A percentile compares a stretch with the other conserved stretches of the same genome.
phyloP scores from a whole-genome alignment of 2,888 invertebrate genomes.

The Operophtera brumata region DNA sequence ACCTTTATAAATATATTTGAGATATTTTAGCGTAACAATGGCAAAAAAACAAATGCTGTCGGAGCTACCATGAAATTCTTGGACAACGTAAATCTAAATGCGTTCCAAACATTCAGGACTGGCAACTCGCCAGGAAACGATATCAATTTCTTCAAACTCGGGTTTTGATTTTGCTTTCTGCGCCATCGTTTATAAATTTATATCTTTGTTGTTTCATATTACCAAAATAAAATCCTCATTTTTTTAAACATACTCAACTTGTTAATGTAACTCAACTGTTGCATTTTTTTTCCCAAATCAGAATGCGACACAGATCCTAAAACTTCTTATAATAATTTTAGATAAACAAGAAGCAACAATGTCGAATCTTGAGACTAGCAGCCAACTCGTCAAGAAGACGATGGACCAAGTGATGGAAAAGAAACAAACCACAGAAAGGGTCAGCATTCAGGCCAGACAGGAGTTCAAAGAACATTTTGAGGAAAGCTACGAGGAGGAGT shows the following conservation, averaged over 20 bases:
- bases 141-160: conserved; percentile 68
- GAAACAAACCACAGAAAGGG: conserved; percentile 64
- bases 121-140: conserved; percentile 60
- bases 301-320: not conserved
- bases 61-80: conserved; percentile 49
- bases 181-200: conserved; percentile 48
- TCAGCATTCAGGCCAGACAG: conserved; percentile 73
- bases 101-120: conserved; percentile 58
- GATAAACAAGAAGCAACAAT: conserved; percentile 48
- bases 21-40: conserved; percentile 1
- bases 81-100: conserved; percentile 67
- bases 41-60: conserved; percentile 26
- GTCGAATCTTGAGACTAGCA: conserved; percentile 69
- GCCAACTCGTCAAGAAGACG: conserved; percentile 72
- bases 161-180: conserved; percentile 50
- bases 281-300: not conserved
- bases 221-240: conserved; percentile 24
- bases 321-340: conserved; percentile 43
- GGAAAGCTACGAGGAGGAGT: conserved; percentile 76
- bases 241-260: conserved; percentile 6
- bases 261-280: not conserved
- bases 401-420: conserved; percentile 73
- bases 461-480: conserved; percentile 73
- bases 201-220: conserved; percentile 37
- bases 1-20: not conserved